These are phyloP conservation scores for Clanis bilineata DNA, from an alignment of 2,888 invertebrate species.

Conservation along the genomic window DNA sequence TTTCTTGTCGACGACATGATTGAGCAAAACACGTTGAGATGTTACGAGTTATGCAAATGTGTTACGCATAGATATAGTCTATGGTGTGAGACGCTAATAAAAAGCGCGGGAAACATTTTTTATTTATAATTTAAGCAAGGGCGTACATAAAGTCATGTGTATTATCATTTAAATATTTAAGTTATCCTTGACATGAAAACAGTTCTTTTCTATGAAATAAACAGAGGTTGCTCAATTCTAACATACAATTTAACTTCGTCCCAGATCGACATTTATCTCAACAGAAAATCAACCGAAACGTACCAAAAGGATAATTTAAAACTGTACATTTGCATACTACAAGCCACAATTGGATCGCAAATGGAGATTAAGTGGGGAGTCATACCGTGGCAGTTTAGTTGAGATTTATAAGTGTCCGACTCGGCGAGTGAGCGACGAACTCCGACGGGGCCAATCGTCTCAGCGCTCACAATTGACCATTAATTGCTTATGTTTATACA, in stretches of 20 bases:
- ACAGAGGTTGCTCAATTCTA: not conserved
- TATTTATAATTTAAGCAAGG: not conserved
- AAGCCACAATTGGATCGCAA: slow-evolving; percentile 27
- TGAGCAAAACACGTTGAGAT: slow-evolving; percentile 45
- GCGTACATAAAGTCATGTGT: not conserved
- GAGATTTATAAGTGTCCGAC: slow-evolving; percentile 74
- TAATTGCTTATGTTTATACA: slow-evolving; percentile 73
- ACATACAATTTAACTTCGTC: not conserved
- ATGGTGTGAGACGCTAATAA: slow-evolving; percentile 17
- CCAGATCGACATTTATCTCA: not conserved
- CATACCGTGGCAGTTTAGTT: slow-evolving; percentile 57
- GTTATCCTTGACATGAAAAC: not conserved
- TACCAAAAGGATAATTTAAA: not conserved
- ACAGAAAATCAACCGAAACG: not conserved
- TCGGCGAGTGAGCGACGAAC: slow-evolving; percentile 50
- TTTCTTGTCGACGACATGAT: slow-evolving; percentile 53
- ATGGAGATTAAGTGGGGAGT: slow-evolving; percentile 57
- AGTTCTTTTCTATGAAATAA: not conserved
- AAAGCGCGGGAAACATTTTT: slow-evolving; percentile 18
- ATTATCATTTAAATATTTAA: not conserved
- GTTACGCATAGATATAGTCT: slow-evolving; percentile 32
- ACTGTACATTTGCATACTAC: slow-evolving; percentile 19
- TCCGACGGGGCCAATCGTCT: slow-evolving; percentile 42
- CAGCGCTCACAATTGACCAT: slow-evolving; percentile 63
- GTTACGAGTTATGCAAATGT: slow-evolving; percentile 44